Evolutionary conservation across 2,888 invertebrate species (phyloP).

Genomic region (Tetragonula carbonaria): DNA sequence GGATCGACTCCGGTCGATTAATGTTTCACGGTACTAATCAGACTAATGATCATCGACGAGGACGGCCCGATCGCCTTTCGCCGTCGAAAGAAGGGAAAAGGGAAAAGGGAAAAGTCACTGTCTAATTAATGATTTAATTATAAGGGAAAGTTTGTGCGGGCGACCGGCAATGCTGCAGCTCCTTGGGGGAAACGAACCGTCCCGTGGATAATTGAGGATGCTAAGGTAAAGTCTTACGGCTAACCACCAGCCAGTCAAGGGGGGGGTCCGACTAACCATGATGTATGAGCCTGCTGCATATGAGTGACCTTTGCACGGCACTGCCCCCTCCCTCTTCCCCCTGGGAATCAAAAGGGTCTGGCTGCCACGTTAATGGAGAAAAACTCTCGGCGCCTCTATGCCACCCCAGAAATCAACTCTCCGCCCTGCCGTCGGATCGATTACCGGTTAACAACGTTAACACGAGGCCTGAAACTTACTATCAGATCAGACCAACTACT

Average conservation of each 20-base stretch:
- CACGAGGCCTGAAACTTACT: slow-evolving; percentile 44
- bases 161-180: slow-evolving; percentile 62
- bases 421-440: slow-evolving; percentile 53
- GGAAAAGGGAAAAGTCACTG: slow-evolving; percentile 70
- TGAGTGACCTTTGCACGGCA: slow-evolving; percentile 80
- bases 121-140: slow-evolving; percentile 82
- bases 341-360: slow-evolving; percentile 74
- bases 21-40: not conserved
- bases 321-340: slow-evolving; percentile 44
- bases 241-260: slow-evolving; percentile 63
- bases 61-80: slow-evolving; percentile 16
- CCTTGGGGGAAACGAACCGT: slow-evolving; percentile 67
- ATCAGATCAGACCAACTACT: slow-evolving; percentile 12
- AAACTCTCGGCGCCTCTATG: slow-evolving; percentile 64
- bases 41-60: slow-evolving; percentile 18
- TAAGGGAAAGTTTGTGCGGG: slow-evolving; percentile 77
- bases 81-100: slow-evolving; percentile 34
- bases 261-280: slow-evolving; percentile 77
- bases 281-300: slow-evolving; percentile 79
- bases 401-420: slow-evolving; percentile 56
- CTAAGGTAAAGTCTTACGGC: slow-evolving; percentile 76
- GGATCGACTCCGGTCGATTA: not conserved
- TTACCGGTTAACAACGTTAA: slow-evolving; percentile 63
- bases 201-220: slow-evolving; percentile 80
- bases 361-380: slow-evolving; percentile 71